Base-by-base conservation (phyloP, 2,113 vertebrate genomes). In the Lycaon pictus region DNA sequence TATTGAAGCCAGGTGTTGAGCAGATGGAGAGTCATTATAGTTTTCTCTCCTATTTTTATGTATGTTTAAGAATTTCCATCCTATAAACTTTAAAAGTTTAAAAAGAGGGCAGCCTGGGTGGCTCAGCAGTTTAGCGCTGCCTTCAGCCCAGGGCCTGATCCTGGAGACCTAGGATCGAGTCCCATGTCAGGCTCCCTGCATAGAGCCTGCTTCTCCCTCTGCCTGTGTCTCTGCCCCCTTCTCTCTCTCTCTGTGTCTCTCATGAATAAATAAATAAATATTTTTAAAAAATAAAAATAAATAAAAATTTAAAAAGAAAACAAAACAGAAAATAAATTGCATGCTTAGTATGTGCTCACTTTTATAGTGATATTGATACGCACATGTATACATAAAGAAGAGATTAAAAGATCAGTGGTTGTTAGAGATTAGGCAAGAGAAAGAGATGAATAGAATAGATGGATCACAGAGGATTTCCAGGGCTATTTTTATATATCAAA, bases 301-400 rank as follows among this genome's bases (percentile, higher is more conserved):
- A 55, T 86, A n/a, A 93, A 84, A 55, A 12, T 60, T 67, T 88
- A 92, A 79, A 71, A 84, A 53, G 16, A 88, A 84, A 89, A 32
- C 3, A 56, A 69, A 90, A 74, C 11, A 48, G 51, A 29, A 85
- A 90, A 90, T 71, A 79, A 91, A 55, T 81, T 58, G 74, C 19
- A 11, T 65, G 27, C 5, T 58, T 79, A 60, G 56, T 5, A 74
- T n/a, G 5, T 93, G 56, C 43, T 20, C 23, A 56, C 55, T 79
- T 63, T 94, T 80, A 37, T 71, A 56, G 63, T 19, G 65, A 79
- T 72, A 71, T 83, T 53, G 37, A 90, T 11, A 88, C 5, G 32
- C 3, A 43, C 3, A 48, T 13, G 37, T 19, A 35, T 23, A 69
- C 29, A 37, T 25, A 76, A 37, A 60, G 80, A 51, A 51, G 62